These are phyloP conservation scores for Camponotus fellah DNA, from an alignment of 2,888 invertebrate species.

Conservation along the genomic window DNA sequence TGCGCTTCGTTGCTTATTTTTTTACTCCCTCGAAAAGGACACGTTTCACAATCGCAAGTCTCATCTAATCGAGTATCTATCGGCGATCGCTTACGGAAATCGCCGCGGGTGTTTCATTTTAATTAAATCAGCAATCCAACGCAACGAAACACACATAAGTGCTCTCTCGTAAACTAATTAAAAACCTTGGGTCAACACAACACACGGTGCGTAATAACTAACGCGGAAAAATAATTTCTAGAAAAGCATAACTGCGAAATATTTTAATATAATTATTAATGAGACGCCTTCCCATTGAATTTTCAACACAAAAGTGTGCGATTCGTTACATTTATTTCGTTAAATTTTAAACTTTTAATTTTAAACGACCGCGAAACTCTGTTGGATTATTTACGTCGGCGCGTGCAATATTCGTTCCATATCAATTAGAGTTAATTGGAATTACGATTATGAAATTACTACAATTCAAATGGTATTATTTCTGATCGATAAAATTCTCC, in stretches of 20 bases:
- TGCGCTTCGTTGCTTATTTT: neutral
- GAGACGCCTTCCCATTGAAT: neutral
- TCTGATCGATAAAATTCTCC: neutral
- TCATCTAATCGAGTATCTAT: constrained; percentile 67
- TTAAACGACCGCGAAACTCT: constrained; percentile 17
- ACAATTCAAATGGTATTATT: constrained; percentile 1
- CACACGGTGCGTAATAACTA: neutral
- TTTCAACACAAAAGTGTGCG: constrained; percentile 4
- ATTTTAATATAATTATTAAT: constrained; percentile 17
- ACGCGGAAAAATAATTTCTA: constrained; percentile 25
- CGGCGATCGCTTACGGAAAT: constrained; percentile 78
- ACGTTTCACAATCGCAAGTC: constrained; percentile 22
- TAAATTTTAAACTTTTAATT: constrained; percentile 40
- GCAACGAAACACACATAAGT: neutral
- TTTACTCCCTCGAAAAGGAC: neutral
- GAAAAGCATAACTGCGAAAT: constrained; percentile 2
- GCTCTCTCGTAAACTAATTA: constrained; percentile 45
- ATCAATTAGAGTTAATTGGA: constrained; percentile 33
- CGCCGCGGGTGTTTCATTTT: constrained; percentile 77
- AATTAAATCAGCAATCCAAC: constrained; percentile 76
- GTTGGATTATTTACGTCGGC: constrained; percentile 9
- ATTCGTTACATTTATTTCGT: constrained; percentile 30
- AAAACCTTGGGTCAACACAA: constrained; percentile 44
- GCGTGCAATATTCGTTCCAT: constrained; percentile 25
- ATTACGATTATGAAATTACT: constrained; percentile 34